These are phyloP conservation scores for Tryphoninae sp. DNA, from an alignment of 2,888 invertebrate genomes.

Conservation along the genomic window DNA sequence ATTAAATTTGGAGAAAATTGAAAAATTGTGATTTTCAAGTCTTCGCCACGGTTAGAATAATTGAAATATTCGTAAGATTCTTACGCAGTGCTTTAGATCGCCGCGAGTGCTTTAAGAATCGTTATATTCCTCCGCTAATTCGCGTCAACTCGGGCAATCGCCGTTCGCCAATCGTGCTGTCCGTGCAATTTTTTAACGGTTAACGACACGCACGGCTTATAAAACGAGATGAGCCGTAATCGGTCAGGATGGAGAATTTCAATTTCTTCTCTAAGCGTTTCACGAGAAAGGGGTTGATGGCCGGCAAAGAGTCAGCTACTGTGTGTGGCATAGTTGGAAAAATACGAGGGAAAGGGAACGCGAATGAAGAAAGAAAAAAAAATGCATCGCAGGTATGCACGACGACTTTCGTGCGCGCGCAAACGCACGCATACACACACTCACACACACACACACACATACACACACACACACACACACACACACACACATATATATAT, in stretches of 20 bases:
- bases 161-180: constrained; percentile 5
- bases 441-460: no score
- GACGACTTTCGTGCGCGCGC: constrained; percentile 11
- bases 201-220: not conserved
- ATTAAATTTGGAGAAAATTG: no score
- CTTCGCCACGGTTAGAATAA: not conserved
- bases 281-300: constrained; percentile 53
- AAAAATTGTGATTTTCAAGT: no score
- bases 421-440: constrained; percentile 2
- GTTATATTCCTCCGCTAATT: not conserved
- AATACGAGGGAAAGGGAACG: constrained; percentile 19
- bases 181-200: constrained; percentile 24
- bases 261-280: constrained; percentile 65
- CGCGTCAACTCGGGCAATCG: not conserved
- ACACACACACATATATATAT: constrained; percentile 14
- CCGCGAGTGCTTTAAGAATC: not conserved
- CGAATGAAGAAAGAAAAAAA: constrained; percentile 31
- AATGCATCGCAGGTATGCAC: constrained; percentile 36
- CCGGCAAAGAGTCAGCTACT: not conserved
- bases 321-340: constrained; percentile 29
- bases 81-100: no score
- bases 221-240: constrained; percentile 43
- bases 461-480: not conserved
- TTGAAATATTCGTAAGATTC: no score
- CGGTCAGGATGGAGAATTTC: constrained; percentile 62